These are phyloP conservation scores for Leptestheria dahalacensis DNA, from an alignment of 1,140 invertebrate species.

Conservation along the genomic window DNA sequence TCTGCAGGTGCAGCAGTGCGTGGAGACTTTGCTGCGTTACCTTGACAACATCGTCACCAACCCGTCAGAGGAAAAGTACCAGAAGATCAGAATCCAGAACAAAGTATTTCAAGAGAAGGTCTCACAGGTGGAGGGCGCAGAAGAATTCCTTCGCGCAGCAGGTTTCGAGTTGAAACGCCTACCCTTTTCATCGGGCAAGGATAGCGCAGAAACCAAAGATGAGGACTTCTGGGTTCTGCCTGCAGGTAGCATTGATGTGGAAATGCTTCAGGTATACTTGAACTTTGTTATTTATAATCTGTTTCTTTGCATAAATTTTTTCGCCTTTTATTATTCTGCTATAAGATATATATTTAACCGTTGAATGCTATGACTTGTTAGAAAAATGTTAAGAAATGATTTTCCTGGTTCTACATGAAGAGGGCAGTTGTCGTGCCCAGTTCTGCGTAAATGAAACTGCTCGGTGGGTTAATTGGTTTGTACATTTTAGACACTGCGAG, in stretches of 20 bases:
- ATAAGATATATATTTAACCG: background rate
- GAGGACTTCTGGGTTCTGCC: constrained; percentile 21
- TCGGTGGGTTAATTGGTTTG: background rate
- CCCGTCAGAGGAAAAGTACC: constrained; percentile 74
- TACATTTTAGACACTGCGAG: constrained; percentile 42
- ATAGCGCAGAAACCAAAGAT: background rate
- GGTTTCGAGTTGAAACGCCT: constrained; percentile 51
- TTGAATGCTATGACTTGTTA: background rate
- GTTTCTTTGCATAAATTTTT: no score
- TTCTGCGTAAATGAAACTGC: no score
- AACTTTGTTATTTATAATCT: no score
- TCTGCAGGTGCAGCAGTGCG: constrained; percentile 50
- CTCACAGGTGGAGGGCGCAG: constrained; percentile 53
- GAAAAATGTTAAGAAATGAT: constrained; percentile 1
- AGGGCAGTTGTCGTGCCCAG: no score
- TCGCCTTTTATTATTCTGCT: no score
- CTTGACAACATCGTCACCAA: constrained; percentile 76
- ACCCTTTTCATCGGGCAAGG: constrained; percentile 20
- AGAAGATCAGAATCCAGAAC: constrained; percentile 74
- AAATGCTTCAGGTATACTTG: no score
- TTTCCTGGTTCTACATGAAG: no score
- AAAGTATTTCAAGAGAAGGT: constrained; percentile 66
- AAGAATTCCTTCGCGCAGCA: constrained; percentile 65
- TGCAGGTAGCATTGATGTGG: background rate
- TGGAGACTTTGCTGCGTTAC: constrained; percentile 76